Base-by-base conservation (phyloP, 2,888 invertebrate genomes). In the Catocala sponsa region DNA sequence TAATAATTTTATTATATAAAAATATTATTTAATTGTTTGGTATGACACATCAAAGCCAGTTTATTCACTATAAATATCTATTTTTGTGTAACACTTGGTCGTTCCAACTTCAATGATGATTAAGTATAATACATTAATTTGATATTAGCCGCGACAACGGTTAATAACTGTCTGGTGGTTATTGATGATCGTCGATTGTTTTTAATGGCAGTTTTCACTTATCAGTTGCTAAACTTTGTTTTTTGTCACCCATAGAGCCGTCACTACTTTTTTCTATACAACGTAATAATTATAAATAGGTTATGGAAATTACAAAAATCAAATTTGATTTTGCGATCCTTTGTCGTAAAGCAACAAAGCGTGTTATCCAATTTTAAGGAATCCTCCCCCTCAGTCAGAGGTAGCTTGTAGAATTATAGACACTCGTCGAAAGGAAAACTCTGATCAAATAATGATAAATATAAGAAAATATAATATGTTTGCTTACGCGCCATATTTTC, bases 321-420 rank as follows among this genome's bases (percentile, higher is more conserved):
- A 55, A 76, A 78, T 78, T 69, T 71, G 67, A 79, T 79, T 78
- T 81, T 58, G 70, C 74, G 65, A 78, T 78, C 78, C 81, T 84
- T 85, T 84, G 80, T 84, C 68, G 71, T 76, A 74, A 76, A 80
- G 76, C 84, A 85, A 84, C 84, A 87, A 84, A 86, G 80, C 83
- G 74, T 79, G 77, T 85, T 85, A 86, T 86, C 81, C 81, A 84
- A 88, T 87, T 87, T 82, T 80, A 81, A 76, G 78, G 83, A 87
- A 84, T 84, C 85, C 82, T 76, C 74, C 76, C 70, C 63, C 70
- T 72, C 76, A 74, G 76, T 69, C 72, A 49, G 70, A 77, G 76
- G 72, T 70, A 69, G 64, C 65, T 69, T 65, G 55, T 60, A 57
- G 60, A 65, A 63, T 72, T 74, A 63, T 64, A 73, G 74, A 76